A percentile compares a stretch with the other conserved stretches of the same genome.
These are phyloP conservation scores for Istiophorus platypterus DNA, from an alignment of 2,113 vertebrate species.

Conservation along the genomic window DNA sequence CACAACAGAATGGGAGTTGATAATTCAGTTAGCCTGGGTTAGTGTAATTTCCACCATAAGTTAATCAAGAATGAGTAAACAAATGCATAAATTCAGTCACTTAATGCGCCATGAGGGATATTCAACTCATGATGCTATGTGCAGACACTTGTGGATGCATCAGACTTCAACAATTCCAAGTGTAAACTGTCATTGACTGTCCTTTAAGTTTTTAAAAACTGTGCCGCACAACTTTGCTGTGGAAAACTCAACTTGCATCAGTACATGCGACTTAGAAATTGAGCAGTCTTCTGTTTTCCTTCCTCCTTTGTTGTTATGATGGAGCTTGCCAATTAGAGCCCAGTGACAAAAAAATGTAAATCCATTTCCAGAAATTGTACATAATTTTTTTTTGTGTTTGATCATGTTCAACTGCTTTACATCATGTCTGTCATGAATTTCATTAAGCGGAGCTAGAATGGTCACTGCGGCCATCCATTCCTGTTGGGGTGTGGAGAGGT, in stretches of 20 bases:
- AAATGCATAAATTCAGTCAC: background rate
- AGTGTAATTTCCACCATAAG: background rate
- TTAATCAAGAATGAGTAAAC: background rate
- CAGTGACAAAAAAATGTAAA: background rate
- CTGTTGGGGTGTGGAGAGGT: background rate
- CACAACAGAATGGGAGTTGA: background rate
- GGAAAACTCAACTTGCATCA: constrained; percentile 8
- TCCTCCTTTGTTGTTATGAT: background rate
- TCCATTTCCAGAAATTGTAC: background rate
- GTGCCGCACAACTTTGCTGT: background rate
- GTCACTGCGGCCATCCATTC: background rate
- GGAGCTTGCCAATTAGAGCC: background rate
- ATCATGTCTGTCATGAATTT: too few species aligned
- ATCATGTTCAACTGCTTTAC: constrained; percentile 19
- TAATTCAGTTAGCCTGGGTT: background rate
- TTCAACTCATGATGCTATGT: background rate
- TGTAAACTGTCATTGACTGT: constrained; percentile 22
- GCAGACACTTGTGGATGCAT: background rate
- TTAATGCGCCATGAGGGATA: background rate
- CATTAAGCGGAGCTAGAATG: background rate
- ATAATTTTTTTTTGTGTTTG: background rate
- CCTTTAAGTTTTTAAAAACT: constrained; percentile 21
- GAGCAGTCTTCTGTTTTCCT: background rate
- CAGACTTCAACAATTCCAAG: constrained; percentile 1
- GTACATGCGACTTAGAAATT: constrained; percentile 3